A percentile compares a stretch with the other conserved stretches of the same genome.
Evolutionary conservation across 2,113 vertebrate genomes (phyloP).

Genomic region (Aepyceros melampus): DNA sequence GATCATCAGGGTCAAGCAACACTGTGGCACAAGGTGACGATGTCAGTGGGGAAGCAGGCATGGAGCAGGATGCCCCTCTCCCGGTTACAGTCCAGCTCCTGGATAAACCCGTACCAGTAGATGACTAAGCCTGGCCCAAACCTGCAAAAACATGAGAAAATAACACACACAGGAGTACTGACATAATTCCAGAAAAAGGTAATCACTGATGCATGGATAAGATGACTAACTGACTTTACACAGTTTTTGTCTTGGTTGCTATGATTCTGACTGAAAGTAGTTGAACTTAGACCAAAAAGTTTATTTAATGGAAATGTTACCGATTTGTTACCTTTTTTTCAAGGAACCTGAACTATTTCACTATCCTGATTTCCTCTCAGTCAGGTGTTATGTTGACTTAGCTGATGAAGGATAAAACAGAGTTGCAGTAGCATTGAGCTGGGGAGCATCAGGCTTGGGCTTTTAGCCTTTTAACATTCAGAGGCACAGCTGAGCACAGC

Average conservation of each 20-base stretch:
- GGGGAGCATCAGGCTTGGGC: not conserved
- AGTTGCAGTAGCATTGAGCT: not conserved
- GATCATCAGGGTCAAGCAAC: constrained; percentile 68
- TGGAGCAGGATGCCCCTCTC: constrained; percentile 96
- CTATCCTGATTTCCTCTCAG: not conserved
- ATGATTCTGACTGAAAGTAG: not conserved
- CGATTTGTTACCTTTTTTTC: not conserved
- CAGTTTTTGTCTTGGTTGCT: not conserved
- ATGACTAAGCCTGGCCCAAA: constrained; percentile 98
- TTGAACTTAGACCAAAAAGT: not conserved
- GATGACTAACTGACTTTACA: not conserved
- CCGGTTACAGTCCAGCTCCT: constrained; percentile 95
- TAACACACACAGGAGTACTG: rapidly evolving
- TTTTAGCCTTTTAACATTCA: not conserved
- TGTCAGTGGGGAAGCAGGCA: constrained; percentile 95
- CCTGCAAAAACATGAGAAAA: constrained; percentile 76
- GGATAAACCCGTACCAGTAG: constrained; percentile 98
- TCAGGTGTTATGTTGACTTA: not conserved
- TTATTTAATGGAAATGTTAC: not conserved
- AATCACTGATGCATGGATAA: not conserved
- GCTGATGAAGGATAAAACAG: not conserved
- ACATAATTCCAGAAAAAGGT: not conserved
- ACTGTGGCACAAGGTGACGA: constrained; percentile 89
- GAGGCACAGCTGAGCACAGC: not conserved
- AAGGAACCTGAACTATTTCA: not conserved